These are phyloP conservation scores for Microcebus murinus DNA, from an alignment of 2,113 vertebrate genomes.

Conservation along the genomic window DNA sequence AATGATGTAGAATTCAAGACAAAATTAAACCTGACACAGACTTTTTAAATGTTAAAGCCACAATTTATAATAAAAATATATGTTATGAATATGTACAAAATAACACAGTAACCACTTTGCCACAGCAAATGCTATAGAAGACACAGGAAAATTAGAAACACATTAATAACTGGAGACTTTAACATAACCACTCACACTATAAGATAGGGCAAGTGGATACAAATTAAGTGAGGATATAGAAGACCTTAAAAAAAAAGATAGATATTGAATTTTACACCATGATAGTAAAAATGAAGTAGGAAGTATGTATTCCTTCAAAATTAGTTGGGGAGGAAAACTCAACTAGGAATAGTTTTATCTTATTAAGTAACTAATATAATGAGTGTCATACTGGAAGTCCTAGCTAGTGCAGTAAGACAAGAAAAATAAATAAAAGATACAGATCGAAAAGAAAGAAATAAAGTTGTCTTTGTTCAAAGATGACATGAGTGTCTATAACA, in stretches of 20 bases:
- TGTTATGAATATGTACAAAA: not conserved
- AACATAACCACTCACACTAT: not conserved
- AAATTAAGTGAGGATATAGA: not conserved
- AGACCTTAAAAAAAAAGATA: not conserved
- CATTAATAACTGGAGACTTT: not conserved
- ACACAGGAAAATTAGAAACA: slow-evolving; percentile 13
- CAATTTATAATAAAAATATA: not conserved
- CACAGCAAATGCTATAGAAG: not conserved
- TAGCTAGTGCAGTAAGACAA: not conserved
- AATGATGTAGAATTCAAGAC: not conserved
- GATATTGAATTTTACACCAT: not conserved
- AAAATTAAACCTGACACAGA: not conserved
- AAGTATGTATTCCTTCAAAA: not conserved
- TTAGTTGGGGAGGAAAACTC: not conserved
- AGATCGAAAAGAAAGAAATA: not conserved
- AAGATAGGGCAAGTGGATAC: not conserved
- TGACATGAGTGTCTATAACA: not conserved
- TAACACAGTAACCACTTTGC: not conserved
- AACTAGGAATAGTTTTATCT: not conserved
- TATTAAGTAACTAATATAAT: not conserved
- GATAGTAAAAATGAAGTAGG: not conserved
- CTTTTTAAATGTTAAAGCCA: not conserved
- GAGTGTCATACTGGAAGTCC: not conserved
- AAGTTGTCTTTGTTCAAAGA: not conserved
- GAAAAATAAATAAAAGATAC: not conserved